Evolutionary conservation across 2,888 invertebrate species (phyloP), one percentile per base, ranked within the genome.

Genomic region (Drosophila formosana): DNA sequence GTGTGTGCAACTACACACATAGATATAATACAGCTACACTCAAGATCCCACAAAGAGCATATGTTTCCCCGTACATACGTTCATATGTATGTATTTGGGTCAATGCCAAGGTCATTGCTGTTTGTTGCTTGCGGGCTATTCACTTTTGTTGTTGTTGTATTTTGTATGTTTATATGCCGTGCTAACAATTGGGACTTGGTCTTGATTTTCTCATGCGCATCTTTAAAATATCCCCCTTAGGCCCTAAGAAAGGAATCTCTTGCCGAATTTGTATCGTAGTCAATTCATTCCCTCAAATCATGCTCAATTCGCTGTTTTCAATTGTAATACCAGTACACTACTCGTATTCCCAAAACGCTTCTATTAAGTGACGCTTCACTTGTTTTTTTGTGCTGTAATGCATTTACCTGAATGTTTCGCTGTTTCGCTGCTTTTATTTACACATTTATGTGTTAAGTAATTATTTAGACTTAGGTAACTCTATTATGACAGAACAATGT

Each of bases 41-140:
- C 66, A 81, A 87, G 82, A 82, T 87, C 74, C 67, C 74, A 77
- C 72, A 79, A 79, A 74, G 66, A 78, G 84, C 79, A 82, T 72
- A 71, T 83, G 74, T 72, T 67, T 66, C 66, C 75, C 67, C 72
- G 73, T 49, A 60, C 55, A 75, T 51, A 64, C 47, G 47, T 58
- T 69, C 47, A 55, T 74, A 67, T 63, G 66, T 69, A 64, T 67
- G 66, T 70, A 73, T 80, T 78, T 80, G 70, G 79, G 73, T 76
- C 79, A 78, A 78, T 78, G 78, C 79, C 78, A 78, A 79, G 75
- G 79, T 79, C 76, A 74, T 62, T 72, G 52, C 64, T 73, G 49
- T 57, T 75, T 75, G 56, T 60, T 75, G 72, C 65, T 78, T 71
- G 61, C 55, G 51, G 65, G 58, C 72, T 60, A 49, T 71, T 67